Evolutionary conservation across 2,113 vertebrate species (phyloP), one percentile per base, ranked within the genome.

Genomic region (Rhinolophus ferrumequinum): DNA sequence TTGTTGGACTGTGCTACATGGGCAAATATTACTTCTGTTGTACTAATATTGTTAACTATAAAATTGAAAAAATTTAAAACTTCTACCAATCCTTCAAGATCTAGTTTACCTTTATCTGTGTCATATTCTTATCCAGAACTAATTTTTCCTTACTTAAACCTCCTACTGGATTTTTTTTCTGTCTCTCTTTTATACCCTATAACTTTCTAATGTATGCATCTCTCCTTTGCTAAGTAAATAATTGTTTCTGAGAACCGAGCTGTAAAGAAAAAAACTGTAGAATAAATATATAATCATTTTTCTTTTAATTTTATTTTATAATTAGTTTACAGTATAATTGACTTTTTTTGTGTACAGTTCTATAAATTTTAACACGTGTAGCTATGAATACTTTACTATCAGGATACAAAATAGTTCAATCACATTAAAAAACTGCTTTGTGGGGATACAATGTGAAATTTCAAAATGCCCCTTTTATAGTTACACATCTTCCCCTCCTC

Each of bases 241-340:
- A 50, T 95, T 85, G 26, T 90, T 86, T 8, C 52, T 75, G 56
- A 87, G 8, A 56, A 38, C 5, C 3, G 8, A 76, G 30, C 33
- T 80, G 7, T 38, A 67, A 83, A 88, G 47, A 41, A 35, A 60
- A 92, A 93, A 79, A 15, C 38, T 66, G 58, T 70, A 83, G 38
- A 86, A 84, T 66, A 66, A 88, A 35, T 35, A 73, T 52, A 44
- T 41, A 77, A 56, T n/a, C 69, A 33, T 28, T 94, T 94, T 90
- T 82, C 54, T 94, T 88, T 86, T 16, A 77, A 9, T 56, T 77
- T 50, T 69, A 54, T 77, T 88, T 96, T 90, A 18, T 56, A 70
- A 76, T 66, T 84, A 73, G 14, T 16, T 62, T 69, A 19, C 6
- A 24, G 52, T 75, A 69, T 60, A 82, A 44, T 76, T 56, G 28